phyloP scores from a whole-genome alignment of 2,797 vertebrate species.

The Sparus aurata region DNA sequence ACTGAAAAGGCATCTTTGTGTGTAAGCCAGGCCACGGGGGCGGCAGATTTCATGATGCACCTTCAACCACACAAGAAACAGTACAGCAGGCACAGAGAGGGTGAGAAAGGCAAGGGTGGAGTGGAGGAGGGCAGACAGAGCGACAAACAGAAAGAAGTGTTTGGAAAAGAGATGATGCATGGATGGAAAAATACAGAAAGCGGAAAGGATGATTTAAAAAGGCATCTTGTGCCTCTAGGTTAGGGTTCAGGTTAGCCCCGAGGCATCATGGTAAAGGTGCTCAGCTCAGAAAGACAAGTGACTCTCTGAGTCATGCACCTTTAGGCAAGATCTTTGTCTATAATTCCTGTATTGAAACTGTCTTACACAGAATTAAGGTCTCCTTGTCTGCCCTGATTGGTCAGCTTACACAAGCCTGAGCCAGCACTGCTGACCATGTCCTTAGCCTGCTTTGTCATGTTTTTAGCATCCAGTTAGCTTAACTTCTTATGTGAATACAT shows the following conservation, averaged over 20 bases:
- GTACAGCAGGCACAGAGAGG: slow-evolving; percentile 28
- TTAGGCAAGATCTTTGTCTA: not conserved
- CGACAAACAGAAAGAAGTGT: slow-evolving; percentile 10
- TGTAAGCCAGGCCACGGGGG: slow-evolving; percentile 64
- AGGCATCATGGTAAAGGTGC: too few relatives aligned
- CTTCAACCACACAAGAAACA: slow-evolving; percentile 59
- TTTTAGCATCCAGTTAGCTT: too few relatives aligned
- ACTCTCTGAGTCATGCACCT: not conserved
- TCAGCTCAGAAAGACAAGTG: too few relatives aligned
- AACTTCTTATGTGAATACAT: too few relatives aligned
- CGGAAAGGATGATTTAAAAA: not conserved
- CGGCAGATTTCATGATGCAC: slow-evolving; percentile 63
- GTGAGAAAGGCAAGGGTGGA: slow-evolving; percentile 47
- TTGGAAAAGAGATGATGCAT: slow-evolving; percentile 51
- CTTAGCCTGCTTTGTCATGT: too few relatives aligned
- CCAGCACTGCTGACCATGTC: too few relatives aligned
- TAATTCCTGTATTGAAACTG: slow-evolving; percentile 37
- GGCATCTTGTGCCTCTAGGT: slow-evolving; percentile 7
- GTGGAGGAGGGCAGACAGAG: slow-evolving; percentile 36
- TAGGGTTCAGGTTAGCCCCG: not conserved
- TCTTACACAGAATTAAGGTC: slow-evolving; percentile 31
- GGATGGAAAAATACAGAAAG: slow-evolving; percentile 18
- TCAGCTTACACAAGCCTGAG: too few relatives aligned
- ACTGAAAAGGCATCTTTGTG: slow-evolving; percentile 71
- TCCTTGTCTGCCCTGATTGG: too few relatives aligned